Evolutionary conservation across 2,888 invertebrate species (phyloP), one percentile per base, ranked within the genome.

Genomic region (Tillus elongatus): DNA sequence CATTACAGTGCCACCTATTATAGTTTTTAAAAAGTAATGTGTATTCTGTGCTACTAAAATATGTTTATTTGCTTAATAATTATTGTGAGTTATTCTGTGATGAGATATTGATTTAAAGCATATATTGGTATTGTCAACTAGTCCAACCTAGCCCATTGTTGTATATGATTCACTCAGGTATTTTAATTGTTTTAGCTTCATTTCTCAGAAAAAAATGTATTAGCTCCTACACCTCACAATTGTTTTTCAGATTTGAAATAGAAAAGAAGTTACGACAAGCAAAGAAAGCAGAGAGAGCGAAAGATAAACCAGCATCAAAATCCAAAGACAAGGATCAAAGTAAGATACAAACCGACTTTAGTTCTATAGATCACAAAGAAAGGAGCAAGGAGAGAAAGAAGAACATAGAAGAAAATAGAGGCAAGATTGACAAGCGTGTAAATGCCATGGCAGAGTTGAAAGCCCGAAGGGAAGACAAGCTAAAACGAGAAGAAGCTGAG

Each of bases 371-470:
- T 68, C 80, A 80, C 35, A 84, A 84, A 53, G 82, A 82, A 54
- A 69, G 83, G 27, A 86, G 86, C 49, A 85, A 85, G 57, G 88
- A 88, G 57, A 70, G 89, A 26, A 88, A 93, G 51, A 87, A 92
- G 47, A 91, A 88, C 50, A 87, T 95, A 8, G 95, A 89, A 63
- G 83, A 84, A 53, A 84, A 83, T 50, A 77, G 82, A 54, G 82
- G 81, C 3, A 77, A 83, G 59, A 62, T 69, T 4, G 90, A 91
- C 56, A 88, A 91, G 40, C 77, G 93, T 36, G 85, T 88, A 40
- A 89, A 87, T 61, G 96, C 96, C 0, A 92, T 98, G 84, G 90
- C 91, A 26, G 75, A 86, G 46, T 65, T 98, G 2, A 82, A 91
- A 49, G 92, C 92, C 0, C 80, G 88, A 52, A 66, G 97, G 1